Base-by-base conservation (phyloP, 1,140 invertebrate genomes). In the Drosophila truncata region DNA sequence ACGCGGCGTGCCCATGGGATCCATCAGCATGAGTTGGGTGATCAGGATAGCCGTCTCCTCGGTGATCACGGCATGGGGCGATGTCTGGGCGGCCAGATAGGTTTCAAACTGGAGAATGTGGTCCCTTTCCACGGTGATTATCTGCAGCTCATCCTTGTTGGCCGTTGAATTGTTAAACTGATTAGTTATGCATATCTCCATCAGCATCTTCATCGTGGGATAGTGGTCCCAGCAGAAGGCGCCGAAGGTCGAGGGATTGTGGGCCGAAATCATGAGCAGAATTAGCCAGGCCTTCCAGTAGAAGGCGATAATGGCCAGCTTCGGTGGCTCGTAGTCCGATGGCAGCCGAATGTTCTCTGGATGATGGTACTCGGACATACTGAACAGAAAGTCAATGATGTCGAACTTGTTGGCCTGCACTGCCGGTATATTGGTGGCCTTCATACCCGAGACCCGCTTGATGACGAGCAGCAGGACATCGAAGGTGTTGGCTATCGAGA, bases 151-250 rank as follows among this genome's bases (percentile, higher is more conserved):
- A 31, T 93, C 92, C 54, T 93, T 93, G 37, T 79, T 64, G 11
- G 80, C 54, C 7, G 65, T 25, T 2, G 58, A 59, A n/a, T 70
- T 91, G 27, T 81, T 73, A 50, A 93, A 93, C 59, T 93, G 92
- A 62, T 97, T 98, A 9, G 98, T 99, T 82, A 99, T 99, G 83
- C 98, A 98, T 96, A 98, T 98, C 94, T 99, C 98, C 95, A 99
- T 99, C 44, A 99, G 94, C 67, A 96, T 96, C 80, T 97, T 95
- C 54, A 99, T 94, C 50, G 97, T 99, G n/a, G 98, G 97, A 94
- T 99, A 99, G 71, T 96, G 96, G 82, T 96, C 95, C 96, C 98
- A 99, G 27, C 96, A 97, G 50, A 96, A 93, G 70, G 95, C 95
- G 3, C 98, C 98, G 93, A 99, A 98, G 16, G 95, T 95, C 0